Evolutionary conservation across 2,113 vertebrate species (phyloP), one percentile per base, ranked within the genome.

Genomic region (Lipotes vexillifer): DNA sequence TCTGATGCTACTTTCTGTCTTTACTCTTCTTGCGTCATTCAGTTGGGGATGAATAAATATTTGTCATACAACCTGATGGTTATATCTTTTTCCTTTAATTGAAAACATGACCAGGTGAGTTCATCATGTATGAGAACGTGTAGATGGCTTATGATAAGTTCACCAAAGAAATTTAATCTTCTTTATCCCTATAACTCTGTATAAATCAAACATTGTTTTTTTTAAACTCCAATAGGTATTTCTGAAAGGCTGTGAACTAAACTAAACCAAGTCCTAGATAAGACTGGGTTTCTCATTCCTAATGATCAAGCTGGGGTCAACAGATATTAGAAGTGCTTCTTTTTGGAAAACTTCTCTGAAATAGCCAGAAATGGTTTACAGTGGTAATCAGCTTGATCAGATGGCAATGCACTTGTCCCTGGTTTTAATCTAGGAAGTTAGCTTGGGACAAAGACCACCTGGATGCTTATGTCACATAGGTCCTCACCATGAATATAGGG

Each of bases 1-100:
- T 82, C 72, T 82, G 33, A 57, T n/a, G 71, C 80, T 65, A 74
- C 90, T 95, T 97, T 95, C 87, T 75, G 27, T 89, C 97, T 78
- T 96, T 23, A 46, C 78, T 88, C 46, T 63, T 96, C 90, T 96
- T 95, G 86, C 90, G 52, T 72, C 90, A 49, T 23, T 96, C 88
- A 86, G 31, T 94, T 94, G 41, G 29, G 31, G 36, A 61, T 72
- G 44, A 57, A 86, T 90, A 93, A 89, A 94, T 80, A 95, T 95
- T 87, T 86, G 83, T 90, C 69, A 71, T 68, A 71, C 25, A 66
- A 20, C 5, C 55, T 63, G 14, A 72, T 57, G 27, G 38, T 68
- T 92, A 63, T 95, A 33, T 61, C 38, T 86, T 88, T 92, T 80
- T 83, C 63, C 5, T 93, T 80, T 90, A 90, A 93, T 69, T 96